Evolutionary conservation across 2,888 invertebrate genomes (phyloP).

Genomic region (Hyles lineata): DNA sequence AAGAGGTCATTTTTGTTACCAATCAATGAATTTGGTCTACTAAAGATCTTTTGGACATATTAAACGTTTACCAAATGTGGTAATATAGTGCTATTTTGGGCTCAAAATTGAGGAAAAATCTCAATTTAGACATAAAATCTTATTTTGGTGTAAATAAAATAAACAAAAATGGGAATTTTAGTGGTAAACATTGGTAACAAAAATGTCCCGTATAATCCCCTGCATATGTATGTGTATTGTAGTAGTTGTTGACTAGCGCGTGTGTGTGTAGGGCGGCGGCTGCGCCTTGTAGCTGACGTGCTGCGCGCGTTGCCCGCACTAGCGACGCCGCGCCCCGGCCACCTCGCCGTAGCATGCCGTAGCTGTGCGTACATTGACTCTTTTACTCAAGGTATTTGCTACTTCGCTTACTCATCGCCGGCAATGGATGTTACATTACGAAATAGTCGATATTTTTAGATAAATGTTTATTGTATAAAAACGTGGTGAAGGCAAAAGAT

Average conservation of each 20-base stretch:
- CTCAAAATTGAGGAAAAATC: too few species aligned
- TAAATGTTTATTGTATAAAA: background rate
- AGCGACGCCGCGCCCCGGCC: slow-evolving; percentile 30
- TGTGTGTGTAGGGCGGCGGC: slow-evolving; percentile 75
- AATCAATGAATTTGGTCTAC: background rate
- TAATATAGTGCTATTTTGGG: too few species aligned
- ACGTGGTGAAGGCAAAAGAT: background rate
- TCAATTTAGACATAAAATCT: too few species aligned
- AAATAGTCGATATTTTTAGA: background rate
- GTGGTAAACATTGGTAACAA: background rate
- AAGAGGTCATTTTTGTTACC: background rate
- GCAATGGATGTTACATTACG: background rate
- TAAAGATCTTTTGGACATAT: too few species aligned
- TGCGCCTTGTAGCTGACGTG: slow-evolving; percentile 82
- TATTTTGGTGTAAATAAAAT: too few species aligned
- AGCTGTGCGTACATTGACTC: slow-evolving; percentile 26
- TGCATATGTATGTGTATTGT: slow-evolving; percentile 2
- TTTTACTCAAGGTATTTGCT: slow-evolving; percentile 10
- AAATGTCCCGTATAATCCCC: background rate
- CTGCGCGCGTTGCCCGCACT: slow-evolving; percentile 63
- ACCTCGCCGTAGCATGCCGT: slow-evolving; percentile 10
- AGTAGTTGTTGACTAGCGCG: slow-evolving; percentile 42
- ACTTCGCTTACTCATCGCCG: background rate
- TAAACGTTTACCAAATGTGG: too few species aligned
- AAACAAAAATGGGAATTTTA: too few species aligned